Conservation (phyloP, 2,888 invertebrate genomes). For the Agelastica alni region DNA sequence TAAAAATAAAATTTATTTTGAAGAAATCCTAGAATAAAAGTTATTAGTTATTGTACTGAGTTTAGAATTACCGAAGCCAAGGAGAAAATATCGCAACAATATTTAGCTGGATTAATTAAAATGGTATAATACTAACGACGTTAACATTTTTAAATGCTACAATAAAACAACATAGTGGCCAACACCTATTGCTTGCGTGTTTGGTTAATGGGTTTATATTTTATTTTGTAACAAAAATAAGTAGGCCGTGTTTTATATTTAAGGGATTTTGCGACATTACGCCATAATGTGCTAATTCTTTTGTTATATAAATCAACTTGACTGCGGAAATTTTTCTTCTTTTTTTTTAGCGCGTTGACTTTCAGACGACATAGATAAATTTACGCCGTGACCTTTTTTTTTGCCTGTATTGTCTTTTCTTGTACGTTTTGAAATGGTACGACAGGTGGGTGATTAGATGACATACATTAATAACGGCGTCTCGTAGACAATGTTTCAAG, state of each 20-base stretch:
- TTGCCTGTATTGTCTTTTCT: not conserved
- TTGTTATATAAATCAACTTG: slow-evolving; percentile 7
- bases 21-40: too few species aligned
- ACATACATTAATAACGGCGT: not conserved
- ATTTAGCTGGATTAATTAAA: too few species aligned
- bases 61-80: too few species aligned
- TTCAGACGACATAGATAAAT: not conserved
- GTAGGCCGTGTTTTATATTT: slow-evolving; percentile 6
- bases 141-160: too few species aligned
- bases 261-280: not conserved
- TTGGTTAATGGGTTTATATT: too few species aligned
- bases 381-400: not conserved
- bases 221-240: slow-evolving; percentile 3
- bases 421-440: not conserved
- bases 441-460: not conserved
- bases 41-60: too few species aligned
- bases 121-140: too few species aligned
- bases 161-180: too few species aligned
- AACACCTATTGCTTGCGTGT: too few species aligned
- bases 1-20: too few species aligned
- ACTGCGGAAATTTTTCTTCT: slow-evolving; percentile 8
- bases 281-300: slow-evolving; percentile 14
- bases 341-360: not conserved
- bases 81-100: too few species aligned
- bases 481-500: too few species aligned